These are phyloP conservation scores for Ranitomeya variabilis DNA, from an alignment of 2,113 vertebrate genomes.

Conservation along the genomic window DNA sequence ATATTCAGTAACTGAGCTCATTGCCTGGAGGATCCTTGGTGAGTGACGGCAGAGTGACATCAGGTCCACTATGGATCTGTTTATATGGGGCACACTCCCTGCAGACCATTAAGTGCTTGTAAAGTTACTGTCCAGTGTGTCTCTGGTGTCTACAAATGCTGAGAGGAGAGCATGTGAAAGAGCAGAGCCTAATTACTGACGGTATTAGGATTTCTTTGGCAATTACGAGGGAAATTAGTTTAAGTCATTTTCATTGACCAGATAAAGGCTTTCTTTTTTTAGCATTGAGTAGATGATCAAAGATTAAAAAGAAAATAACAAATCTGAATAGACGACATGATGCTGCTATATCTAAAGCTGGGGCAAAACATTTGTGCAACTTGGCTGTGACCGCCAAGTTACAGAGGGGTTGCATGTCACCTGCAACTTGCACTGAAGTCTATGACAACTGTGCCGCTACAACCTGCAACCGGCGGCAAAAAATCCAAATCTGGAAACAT, in stretches of 20 bases:
- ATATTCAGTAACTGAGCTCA: background rate
- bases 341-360: background rate
- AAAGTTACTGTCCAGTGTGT: constrained; percentile 47
- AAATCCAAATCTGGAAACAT: too few species aligned
- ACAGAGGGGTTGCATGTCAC: too few species aligned
- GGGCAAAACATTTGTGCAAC: too few species aligned
- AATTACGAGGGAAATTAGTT: constrained; percentile 19
- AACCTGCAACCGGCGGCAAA: too few species aligned
- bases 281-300: background rate
- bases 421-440: too few species aligned
- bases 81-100: constrained; percentile 48
- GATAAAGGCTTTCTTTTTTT: background rate
- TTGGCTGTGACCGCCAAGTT: too few species aligned
- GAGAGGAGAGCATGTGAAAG: constrained; percentile 2
- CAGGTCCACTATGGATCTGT: constrained; percentile 51
- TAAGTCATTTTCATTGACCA: constrained; percentile 4
- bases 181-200: background rate
- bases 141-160: constrained; percentile 35
- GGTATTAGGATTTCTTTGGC: background rate
- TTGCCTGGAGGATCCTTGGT: constrained; percentile 4
- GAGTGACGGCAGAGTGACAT: constrained; percentile 36
- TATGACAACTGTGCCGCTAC: too few species aligned
- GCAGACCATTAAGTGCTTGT: constrained; percentile 53
- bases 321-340: background rate
- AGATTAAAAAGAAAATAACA: background rate